Percentiles rank a stretch among this genome's conserved stretches.
Evolutionary conservation across 2,113 vertebrate genomes (phyloP).

Genomic region (Labrus mixtus): DNA sequence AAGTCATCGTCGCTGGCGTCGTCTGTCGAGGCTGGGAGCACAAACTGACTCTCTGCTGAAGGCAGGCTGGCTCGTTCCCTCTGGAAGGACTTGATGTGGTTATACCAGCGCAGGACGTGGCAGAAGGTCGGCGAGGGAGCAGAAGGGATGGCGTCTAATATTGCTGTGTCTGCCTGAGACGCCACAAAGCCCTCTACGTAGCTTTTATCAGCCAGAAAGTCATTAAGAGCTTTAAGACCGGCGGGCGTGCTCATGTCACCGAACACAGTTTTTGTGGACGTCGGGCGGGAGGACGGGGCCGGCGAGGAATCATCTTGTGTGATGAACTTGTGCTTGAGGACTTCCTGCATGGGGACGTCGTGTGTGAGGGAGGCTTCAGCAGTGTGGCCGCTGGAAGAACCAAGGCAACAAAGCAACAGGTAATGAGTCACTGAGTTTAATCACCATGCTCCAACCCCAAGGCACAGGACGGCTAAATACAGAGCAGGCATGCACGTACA

Average conservation of each 20-base stretch:
- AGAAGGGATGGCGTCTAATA: slow-evolving; percentile 88
- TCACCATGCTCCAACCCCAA: slow-evolving; percentile 38
- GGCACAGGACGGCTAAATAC: slow-evolving; percentile 41
- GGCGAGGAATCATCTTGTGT: slow-evolving; percentile 1
- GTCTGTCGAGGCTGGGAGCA: slow-evolving; percentile 81
- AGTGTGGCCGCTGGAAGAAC: slow-evolving; percentile 77
- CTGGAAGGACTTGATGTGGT: slow-evolving; percentile 93
- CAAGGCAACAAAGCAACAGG: slow-evolving; percentile 76
- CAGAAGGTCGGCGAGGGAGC: slow-evolving; percentile 86
- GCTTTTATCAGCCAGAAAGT: slow-evolving; percentile 92
- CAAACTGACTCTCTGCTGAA: slow-evolving; percentile 88
- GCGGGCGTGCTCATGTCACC: slow-evolving; percentile 89
- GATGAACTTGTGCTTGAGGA: slow-evolving; percentile 44
- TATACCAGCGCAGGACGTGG: slow-evolving; percentile 95
- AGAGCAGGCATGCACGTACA: slow-evolving; percentile 46
- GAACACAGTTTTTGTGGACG: slow-evolving; percentile 87
- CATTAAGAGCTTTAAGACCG: slow-evolving; percentile 90
- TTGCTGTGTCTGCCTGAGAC: slow-evolving; percentile 90
- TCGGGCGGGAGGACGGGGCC: background rate
- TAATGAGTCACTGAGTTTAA: slow-evolving; percentile 64
- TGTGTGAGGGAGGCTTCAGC: slow-evolving; percentile 69
- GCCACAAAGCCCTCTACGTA: slow-evolving; percentile 94
- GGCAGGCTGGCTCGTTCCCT: slow-evolving; percentile 88
- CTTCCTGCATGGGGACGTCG: slow-evolving; percentile 74
- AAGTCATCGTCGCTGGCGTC: slow-evolving; percentile 86